A percentile compares a stretch with the other conserved stretches of the same genome.
Conservation (phyloP, 2,113 vertebrate species). For the Corvus hawaiiensis region DNA sequence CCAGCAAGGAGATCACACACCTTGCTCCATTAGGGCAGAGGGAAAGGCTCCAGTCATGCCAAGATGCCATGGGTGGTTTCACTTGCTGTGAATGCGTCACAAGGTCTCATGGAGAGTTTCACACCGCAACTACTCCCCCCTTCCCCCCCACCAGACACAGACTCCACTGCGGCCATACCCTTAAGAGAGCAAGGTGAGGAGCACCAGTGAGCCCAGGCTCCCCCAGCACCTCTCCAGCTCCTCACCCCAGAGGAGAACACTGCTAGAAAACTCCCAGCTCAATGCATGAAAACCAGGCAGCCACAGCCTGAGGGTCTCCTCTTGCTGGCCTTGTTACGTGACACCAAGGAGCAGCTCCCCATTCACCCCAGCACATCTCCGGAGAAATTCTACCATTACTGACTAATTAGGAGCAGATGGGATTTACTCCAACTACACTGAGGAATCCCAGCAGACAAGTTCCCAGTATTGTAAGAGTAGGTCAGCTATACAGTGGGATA, state of each 20-base stretch:
- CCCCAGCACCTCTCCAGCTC: background rate
- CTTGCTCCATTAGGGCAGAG: background rate
- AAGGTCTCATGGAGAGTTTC: background rate
- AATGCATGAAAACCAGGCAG: background rate
- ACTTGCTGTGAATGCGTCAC: fast-evolving
- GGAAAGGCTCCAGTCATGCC: background rate
- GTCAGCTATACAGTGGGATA: background rate
- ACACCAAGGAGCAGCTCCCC: background rate
- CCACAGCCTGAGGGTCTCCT: background rate
- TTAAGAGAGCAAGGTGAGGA: background rate
- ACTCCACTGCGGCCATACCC: background rate
- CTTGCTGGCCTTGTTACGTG: fast-evolving
- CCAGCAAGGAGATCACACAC: background rate
- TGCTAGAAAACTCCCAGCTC: background rate
- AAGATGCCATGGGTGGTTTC: background rate
- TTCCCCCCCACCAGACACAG: background rate
- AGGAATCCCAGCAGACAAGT: background rate
- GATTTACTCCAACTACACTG: background rate
- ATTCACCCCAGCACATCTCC: background rate
- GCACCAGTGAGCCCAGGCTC: background rate
- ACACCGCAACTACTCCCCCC: background rate
- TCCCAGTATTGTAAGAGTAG: background rate
- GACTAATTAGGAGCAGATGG: background rate
- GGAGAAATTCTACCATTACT: background rate
- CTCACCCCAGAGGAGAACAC: background rate